A percentile compares a stretch with the other conserved stretches of the same genome.
Conservation (phyloP, 2,888 invertebrate genomes). For the Andrena chrysosceles region DNA sequence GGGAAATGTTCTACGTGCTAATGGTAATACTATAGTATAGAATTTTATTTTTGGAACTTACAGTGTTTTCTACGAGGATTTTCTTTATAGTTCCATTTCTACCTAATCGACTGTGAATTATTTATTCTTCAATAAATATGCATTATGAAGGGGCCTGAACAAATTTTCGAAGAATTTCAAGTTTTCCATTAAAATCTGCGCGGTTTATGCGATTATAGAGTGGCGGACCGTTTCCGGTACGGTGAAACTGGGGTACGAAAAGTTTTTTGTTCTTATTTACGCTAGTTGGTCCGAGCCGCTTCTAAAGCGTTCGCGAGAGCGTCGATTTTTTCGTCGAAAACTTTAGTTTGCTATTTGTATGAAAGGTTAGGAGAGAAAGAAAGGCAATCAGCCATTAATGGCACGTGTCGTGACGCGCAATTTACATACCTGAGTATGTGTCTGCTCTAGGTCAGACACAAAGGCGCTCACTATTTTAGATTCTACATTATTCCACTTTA, state of each 20-base stretch:
- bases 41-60: no score
- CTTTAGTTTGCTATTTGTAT: slow-evolving; percentile 11
- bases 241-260: neutral
- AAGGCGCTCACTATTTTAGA: slow-evolving; percentile 61
- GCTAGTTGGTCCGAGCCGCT: neutral
- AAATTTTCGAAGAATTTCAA: neutral
- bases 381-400: slow-evolving; percentile 80
- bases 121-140: no score
- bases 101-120: no score
- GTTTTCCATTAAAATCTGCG: neutral
- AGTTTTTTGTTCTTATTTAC: slow-evolving; percentile 8
- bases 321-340: slow-evolving; percentile 32
- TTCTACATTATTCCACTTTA: slow-evolving; percentile 55
- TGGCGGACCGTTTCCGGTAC: neutral
- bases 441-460: slow-evolving; percentile 55
- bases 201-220: neutral
- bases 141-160: neutral
- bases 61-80: no score
- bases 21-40: no score
- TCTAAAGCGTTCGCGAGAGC: slow-evolving; percentile 16
- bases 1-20: no score
- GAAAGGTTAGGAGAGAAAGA: slow-evolving; percentile 40
- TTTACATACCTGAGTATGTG: slow-evolving; percentile 81
- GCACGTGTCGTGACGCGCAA: slow-evolving; percentile 78
- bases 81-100: no score